Conservation (phyloP, 2,888 invertebrate species). For the Cepaea hortensis region DNA sequence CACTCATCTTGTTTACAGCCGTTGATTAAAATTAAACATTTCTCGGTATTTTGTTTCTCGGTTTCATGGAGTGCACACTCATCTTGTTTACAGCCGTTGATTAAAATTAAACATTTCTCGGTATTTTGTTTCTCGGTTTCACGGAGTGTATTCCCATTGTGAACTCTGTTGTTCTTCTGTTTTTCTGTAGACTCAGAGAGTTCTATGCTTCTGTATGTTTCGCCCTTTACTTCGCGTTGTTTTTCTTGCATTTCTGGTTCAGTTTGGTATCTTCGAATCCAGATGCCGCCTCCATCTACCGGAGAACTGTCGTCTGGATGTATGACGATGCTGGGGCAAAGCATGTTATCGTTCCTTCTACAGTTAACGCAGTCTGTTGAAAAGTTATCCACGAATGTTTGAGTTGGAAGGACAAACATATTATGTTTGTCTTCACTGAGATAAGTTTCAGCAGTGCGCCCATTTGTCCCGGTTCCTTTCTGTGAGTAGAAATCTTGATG, state of each 20-base stretch:
- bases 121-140: background rate
- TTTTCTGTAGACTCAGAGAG: background rate
- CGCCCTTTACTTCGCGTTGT: no score
- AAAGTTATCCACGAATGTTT: background rate
- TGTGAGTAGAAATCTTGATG: slow-evolving; percentile 43
- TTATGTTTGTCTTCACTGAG: slow-evolving; percentile 32
- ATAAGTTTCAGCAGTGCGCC: slow-evolving; percentile 47
- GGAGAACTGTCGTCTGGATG: background rate
- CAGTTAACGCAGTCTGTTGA: background rate
- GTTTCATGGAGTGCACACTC: background rate
- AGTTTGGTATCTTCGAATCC: background rate
- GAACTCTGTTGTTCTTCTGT: background rate
- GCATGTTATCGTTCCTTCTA: background rate
- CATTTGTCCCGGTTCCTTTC: slow-evolving; percentile 38
- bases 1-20: background rate
- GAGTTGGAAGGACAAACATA: background rate
- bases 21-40: background rate
- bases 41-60: background rate
- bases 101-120: background rate
- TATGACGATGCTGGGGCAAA: slow-evolving; percentile 8
- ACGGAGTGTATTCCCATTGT: background rate
- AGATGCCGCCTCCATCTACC: background rate
- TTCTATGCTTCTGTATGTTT: background rate
- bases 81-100: background rate
- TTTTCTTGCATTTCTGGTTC: background rate